Percentiles rank a stretch among this genome's conserved stretches.
phyloP scores from a whole-genome alignment of 23 tunicate species.

The Oikopleura albicans region DNA sequence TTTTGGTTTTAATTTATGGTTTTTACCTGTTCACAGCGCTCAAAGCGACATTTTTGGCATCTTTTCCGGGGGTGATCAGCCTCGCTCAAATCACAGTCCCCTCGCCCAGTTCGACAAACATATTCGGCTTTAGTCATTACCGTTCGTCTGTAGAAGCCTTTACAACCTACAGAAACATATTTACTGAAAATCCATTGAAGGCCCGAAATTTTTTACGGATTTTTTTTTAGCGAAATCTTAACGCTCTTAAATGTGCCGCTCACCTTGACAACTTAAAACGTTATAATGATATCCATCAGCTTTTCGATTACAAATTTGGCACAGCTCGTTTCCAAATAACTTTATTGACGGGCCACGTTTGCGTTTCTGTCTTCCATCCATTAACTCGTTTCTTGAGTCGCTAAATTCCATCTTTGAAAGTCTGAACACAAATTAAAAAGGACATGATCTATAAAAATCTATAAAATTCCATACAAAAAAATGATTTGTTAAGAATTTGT shows the following conservation, averaged over 20 bases:
- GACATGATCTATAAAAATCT: too few species aligned
- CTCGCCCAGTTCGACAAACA: neutral
- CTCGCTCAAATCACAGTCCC: neutral
- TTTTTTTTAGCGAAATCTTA: too few species aligned
- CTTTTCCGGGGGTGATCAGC: conserved; percentile 5
- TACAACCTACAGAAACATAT: neutral
- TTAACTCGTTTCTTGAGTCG: too few species aligned
- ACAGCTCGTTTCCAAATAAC: neutral
- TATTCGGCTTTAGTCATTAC: neutral
- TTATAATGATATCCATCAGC: conserved; percentile 10
- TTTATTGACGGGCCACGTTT: neutral
- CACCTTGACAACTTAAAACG: conserved; percentile 12
- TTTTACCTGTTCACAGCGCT: neutral
- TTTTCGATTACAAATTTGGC: neutral
- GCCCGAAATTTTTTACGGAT: too few species aligned
- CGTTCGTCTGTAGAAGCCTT: conserved; percentile 5
- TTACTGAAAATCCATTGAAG: too few species aligned
- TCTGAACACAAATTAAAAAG: too few species aligned
- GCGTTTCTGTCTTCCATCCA: too few species aligned
- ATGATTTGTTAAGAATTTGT: too few species aligned
- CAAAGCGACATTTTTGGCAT: conserved; percentile 15
- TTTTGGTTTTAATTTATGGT: neutral
- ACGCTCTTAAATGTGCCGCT: too few species aligned
- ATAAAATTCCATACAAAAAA: too few species aligned
- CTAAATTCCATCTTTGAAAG: too few species aligned